phyloP scores from a whole-genome alignment of 2,888 invertebrate species.

The Drosophila formosana region DNA sequence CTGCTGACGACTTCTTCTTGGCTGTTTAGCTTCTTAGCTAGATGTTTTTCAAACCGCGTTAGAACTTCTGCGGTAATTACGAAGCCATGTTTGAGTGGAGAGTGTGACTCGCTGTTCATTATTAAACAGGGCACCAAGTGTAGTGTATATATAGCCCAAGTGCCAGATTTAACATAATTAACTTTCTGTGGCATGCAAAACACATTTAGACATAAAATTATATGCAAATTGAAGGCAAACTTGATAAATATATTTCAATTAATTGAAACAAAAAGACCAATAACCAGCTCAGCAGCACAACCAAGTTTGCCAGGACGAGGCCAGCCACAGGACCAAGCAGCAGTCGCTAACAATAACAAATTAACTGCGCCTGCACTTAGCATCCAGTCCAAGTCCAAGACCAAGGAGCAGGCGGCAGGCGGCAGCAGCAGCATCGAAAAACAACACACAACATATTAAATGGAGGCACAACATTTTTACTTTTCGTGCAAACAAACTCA shows the following conservation, averaged over 20 bases:
- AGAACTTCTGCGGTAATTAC: slow-evolving; percentile 45
- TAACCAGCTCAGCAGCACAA: neutral
- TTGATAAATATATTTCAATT: slow-evolving; percentile 75
- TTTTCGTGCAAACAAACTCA: slow-evolving; percentile 57
- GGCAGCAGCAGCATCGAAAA: slow-evolving; percentile 2
- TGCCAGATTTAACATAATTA: slow-evolving; percentile 27
- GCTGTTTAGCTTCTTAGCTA: slow-evolving; percentile 5
- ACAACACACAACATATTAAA: slow-evolving; percentile 62
- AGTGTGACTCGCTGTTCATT: neutral
- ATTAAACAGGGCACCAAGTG: neutral
- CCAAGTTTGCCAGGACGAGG: slow-evolving; percentile 8
- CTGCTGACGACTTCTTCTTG: slow-evolving; percentile 20
- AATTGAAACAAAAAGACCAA: slow-evolving; percentile 21
- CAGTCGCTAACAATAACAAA: slow-evolving; percentile 74
- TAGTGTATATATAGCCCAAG: neutral
- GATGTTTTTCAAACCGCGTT: too few species aligned
- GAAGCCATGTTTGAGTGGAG: slow-evolving; percentile 9
- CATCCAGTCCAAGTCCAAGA: neutral
- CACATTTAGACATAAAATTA: slow-evolving; percentile 39
- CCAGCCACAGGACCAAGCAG: slow-evolving; percentile 6
- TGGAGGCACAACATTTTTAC: slow-evolving; percentile 69
- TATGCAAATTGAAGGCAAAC: slow-evolving; percentile 70
- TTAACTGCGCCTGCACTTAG: slow-evolving; percentile 57
- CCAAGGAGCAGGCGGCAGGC: too few species aligned
- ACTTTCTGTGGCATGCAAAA: slow-evolving; percentile 31